Conservation (phyloP, 2,113 vertebrate genomes). For the Pangasianodon hypophthalmus region DNA sequence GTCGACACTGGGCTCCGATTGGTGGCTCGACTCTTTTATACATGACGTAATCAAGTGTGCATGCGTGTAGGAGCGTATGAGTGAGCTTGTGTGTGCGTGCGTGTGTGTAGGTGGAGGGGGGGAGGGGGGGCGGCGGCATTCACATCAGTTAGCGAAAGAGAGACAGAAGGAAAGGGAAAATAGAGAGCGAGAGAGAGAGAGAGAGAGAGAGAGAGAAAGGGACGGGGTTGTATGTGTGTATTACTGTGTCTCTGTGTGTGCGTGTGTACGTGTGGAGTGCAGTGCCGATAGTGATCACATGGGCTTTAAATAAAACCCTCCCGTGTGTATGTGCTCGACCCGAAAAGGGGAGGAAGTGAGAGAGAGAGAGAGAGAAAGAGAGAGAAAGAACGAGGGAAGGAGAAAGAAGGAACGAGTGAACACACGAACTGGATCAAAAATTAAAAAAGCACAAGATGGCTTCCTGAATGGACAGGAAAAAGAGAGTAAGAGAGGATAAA, state of each 20-base stretch:
- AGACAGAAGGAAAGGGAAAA: slow-evolving; percentile 15
- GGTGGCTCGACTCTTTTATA: slow-evolving; percentile 72
- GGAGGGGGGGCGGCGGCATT: slow-evolving; percentile 51
- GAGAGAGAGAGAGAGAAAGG: slow-evolving; percentile 43
- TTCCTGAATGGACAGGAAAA: slow-evolving; percentile 55
- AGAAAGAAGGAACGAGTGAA: slow-evolving; percentile 78
- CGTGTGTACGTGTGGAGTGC: slow-evolving; percentile 53
- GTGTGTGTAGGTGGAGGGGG: slow-evolving; percentile 42
- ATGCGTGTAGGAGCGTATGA: slow-evolving; percentile 42
- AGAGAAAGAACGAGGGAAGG: slow-evolving; percentile 58
- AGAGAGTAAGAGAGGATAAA: slow-evolving; percentile 24
- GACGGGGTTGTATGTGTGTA: slow-evolving; percentile 33
- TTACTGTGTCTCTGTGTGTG: slow-evolving; percentile 48
- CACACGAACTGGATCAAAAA: slow-evolving; percentile 19
- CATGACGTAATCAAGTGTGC: slow-evolving; percentile 70
- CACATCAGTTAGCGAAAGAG: slow-evolving; percentile 61
- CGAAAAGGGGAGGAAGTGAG: slow-evolving; percentile 61
- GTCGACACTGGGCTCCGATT: slow-evolving; percentile 67
- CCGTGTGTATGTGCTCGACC: slow-evolving; percentile 65
- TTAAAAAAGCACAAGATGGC: slow-evolving; percentile 12
- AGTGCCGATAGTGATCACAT: slow-evolving; percentile 68
- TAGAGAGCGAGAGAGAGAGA: slow-evolving; percentile 44
- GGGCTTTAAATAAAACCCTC: slow-evolving; percentile 65
- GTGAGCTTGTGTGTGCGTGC: slow-evolving; percentile 37
- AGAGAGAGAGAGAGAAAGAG: slow-evolving; percentile 51